Base-by-base conservation (phyloP, 2,797 vertebrate genomes). In the Spinus pinus region DNA sequence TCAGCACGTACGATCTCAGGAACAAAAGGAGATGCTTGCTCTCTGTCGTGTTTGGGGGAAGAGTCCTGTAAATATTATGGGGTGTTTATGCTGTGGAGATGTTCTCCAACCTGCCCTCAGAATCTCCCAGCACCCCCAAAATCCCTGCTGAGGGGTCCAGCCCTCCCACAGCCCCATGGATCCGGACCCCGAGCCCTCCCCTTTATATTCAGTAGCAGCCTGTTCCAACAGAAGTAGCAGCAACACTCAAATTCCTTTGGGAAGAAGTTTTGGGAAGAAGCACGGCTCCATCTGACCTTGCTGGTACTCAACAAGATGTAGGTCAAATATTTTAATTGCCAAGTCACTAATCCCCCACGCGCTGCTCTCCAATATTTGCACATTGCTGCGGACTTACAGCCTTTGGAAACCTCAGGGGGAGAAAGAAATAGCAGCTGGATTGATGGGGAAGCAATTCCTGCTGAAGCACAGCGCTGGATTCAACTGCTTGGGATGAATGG, bases 271-370 rank as follows among this genome's bases (percentile, higher is more conserved):
- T 51, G 70, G 81, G 89, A 86, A 72, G 91, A 58, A 86, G 65
- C 69, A 47, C 4, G 0, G 70, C 72, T 88, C 62, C 51, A 24
- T 25, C 74, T 91, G 96, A 95, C 92, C 92, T 92, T 87, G 67
- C 71, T 42, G 60, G 46, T 78, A 39, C 95, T 89, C 81, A 28
- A 33, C 3, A 0, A 77, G 78, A 88, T 57, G 41, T 65, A 94
- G 93, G 93, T 95, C 90, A 92, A 95, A 93, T 50, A 73, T 53
- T 92, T 88, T 81, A 94, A 93, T 88, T 92, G 90, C 90, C 83
- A 42, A 92, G 77, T 70, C 66, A 28, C 90, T 95, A 77, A 94
- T 93, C 94, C 92, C 75, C 77, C 12, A 4, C 0, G 0, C 3
- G 0, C 84, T 54, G 84, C 93, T 23, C 75, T 94, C 84, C 81